Evolutionary conservation across 2,113 vertebrate species (phyloP), one percentile per base, ranked within the genome.

Genomic region (Lepus timidus): DNA sequence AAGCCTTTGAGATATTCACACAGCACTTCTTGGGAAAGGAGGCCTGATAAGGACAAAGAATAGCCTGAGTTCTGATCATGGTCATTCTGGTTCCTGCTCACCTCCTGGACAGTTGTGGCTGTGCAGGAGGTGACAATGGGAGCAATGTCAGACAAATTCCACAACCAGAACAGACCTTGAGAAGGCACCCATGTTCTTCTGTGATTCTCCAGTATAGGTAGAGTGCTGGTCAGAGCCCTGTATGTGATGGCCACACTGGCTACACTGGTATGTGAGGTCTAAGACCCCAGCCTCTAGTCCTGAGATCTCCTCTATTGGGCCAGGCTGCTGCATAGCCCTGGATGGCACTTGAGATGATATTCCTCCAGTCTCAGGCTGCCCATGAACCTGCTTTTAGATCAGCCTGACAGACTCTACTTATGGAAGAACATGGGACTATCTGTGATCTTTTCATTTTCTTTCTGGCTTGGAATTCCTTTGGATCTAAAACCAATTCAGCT

Each of bases 401-500:
- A 79, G 31, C 25, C 17, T 83, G 78, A 73, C 1, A 76, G n/a
- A 67, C 8, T 58, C 52, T 65, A 79, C 44, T 71, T 29, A 88
- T 20, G 27, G 31, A 58, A 65, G 79, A 85, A 91, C 8, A 49
- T 22, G 49, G 36, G 14, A 85, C 16, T 85, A 55, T 12, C 11
- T 81, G 3, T 70, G 76, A 83, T 85, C 96, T 58, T 91, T 68
- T 85, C 65, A 80, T 49, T 61, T 76, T 68, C 23, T 58, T 22
- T 90, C 65, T 85, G 61, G 58, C 25, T 85, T 90, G 85, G 67
- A 67, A 76, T 78, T 96, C 23, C 74, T n/a, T 74, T 78, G 64
- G 55, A 19, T 79, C 79, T 94, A 68, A 85, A 85, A 85, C 61
- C 68, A 73, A 55, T 58, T 6, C 55, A 73, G 29, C 19, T 80